Evolutionary conservation across 2,888 invertebrate genomes (phyloP).

Genomic region (Amphipoea oculea): DNA sequence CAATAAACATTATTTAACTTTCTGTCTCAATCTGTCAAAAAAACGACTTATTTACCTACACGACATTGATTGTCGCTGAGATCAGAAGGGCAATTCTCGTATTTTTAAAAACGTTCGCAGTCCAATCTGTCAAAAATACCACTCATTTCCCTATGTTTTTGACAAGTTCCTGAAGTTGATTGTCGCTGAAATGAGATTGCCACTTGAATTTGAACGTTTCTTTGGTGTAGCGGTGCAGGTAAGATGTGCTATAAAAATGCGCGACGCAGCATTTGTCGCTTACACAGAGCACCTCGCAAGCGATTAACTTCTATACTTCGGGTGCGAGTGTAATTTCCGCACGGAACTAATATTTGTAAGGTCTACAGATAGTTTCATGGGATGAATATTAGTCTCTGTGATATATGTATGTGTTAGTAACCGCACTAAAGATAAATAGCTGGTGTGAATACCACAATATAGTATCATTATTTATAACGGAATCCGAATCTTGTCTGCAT

Average conservation of each 20-base stretch:
- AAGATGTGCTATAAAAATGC: neutral
- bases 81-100: neutral
- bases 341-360: slow-evolving; percentile 26
- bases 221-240: neutral
- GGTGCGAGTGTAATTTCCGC: slow-evolving; percentile 26
- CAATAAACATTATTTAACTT: neutral
- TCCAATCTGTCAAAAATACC: neutral
- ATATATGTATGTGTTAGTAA: neutral
- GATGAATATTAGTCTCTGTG: neutral
- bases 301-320: neutral
- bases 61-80: neutral
- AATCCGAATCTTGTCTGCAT: neutral
- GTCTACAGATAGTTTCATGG: slow-evolving; percentile 5
- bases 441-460: neutral
- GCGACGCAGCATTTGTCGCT: neutral
- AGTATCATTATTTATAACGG: neutral
- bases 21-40: neutral
- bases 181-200: neutral
- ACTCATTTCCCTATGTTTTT: neutral
- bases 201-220: neutral
- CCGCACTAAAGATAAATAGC: neutral
- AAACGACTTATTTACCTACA: neutral
- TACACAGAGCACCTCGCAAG: neutral
- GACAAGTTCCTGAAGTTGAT: neutral
- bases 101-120: neutral